Base-by-base conservation (phyloP, 2,888 invertebrate species). In the Xanthia togata region DNA sequence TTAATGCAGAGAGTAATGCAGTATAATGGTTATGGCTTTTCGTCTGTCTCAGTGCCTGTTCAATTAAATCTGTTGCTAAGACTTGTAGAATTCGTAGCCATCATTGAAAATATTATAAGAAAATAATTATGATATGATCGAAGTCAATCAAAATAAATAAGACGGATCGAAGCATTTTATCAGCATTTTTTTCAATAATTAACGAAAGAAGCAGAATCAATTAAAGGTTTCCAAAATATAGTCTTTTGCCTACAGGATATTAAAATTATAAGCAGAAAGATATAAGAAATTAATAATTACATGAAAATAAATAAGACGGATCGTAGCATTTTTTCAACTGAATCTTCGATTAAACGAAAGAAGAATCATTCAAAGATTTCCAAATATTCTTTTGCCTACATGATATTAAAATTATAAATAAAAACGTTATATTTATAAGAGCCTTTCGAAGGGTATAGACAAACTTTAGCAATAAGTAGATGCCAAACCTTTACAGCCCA, bases 321-420 rank as follows among this genome's bases (percentile, higher is more conserved):
- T 44, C 44, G 4, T 44, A 14, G 5, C 14, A 47, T 17, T 12
- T 12, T 44, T 3, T 12, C 12, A 44, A 0, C 12, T 12, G 12
- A 11, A 4, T 44, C 12, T 44, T 14, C 47, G 17, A 47, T 47
- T 5, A 17, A 47, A 47, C 17, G 47, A 47, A 47, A 8, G 8
- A 50, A 50, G 3, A 23, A 50, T 23, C 20, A 50, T 50, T 50
- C 50, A 23, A 50, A 50, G 50, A 8, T 50, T 50, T 50, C 20
- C 8, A 50, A 23, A 50, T 8, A 8, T 8, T 9, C 8, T 8
- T 20, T 20, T 23, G 50, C 20, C 20, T 50, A 20, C 50, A 50
- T 9, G 50, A 50, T 50, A 50, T 50, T 50, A 50, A 70, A 72
- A 72, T 72, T 70, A 53, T 20, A 53, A 63, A 35, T 35, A 12